phyloP scores from a whole-genome alignment of 2,888 invertebrate genomes.

The Gari tellinella region DNA sequence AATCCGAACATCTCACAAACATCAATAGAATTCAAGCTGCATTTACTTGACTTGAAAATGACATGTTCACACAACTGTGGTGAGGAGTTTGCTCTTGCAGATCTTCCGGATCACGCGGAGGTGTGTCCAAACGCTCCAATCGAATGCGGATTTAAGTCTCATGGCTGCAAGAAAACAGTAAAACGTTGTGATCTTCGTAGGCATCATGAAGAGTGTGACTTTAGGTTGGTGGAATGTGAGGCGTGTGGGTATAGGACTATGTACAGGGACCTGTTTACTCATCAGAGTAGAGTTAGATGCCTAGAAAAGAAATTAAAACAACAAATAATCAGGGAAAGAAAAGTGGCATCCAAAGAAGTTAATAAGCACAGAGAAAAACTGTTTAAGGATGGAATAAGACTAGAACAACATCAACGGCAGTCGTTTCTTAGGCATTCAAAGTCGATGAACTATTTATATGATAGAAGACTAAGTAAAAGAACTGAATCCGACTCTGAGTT shows the following conservation, averaged over 20 bases:
- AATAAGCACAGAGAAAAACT: slow-evolving; percentile 63
- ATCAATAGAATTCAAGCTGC: slow-evolving; percentile 64
- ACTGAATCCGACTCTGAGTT: slow-evolving; percentile 22
- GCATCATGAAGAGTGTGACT: slow-evolving; percentile 72
- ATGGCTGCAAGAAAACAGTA: slow-evolving; percentile 69
- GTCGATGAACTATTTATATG: slow-evolving; percentile 26
- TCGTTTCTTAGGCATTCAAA: slow-evolving; percentile 52
- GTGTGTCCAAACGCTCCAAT: slow-evolving; percentile 70
- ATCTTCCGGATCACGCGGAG: slow-evolving; percentile 71
- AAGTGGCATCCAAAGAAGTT: slow-evolving; percentile 59
- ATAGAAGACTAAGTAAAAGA: slow-evolving; percentile 18
- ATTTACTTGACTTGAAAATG: slow-evolving; percentile 63
- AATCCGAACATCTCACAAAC: slow-evolving; percentile 46
- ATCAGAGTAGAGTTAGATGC: slow-evolving; percentile 71
- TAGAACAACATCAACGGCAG: slow-evolving; percentile 62
- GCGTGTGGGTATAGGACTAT: slow-evolving; percentile 69
- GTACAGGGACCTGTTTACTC: slow-evolving; percentile 71
- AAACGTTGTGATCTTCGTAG: slow-evolving; percentile 62
- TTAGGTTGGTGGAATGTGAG: slow-evolving; percentile 69
- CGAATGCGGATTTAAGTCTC: slow-evolving; percentile 58
- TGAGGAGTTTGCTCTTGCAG: slow-evolving; percentile 57
- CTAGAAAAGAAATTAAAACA: slow-evolving; percentile 73
- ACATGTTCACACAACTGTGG: slow-evolving; percentile 72
- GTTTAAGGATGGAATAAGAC: slow-evolving; percentile 48
- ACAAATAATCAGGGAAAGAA: slow-evolving; percentile 67